Conservation (phyloP, 2,888 invertebrate genomes). For the Serripes groenlandicus region DNA sequence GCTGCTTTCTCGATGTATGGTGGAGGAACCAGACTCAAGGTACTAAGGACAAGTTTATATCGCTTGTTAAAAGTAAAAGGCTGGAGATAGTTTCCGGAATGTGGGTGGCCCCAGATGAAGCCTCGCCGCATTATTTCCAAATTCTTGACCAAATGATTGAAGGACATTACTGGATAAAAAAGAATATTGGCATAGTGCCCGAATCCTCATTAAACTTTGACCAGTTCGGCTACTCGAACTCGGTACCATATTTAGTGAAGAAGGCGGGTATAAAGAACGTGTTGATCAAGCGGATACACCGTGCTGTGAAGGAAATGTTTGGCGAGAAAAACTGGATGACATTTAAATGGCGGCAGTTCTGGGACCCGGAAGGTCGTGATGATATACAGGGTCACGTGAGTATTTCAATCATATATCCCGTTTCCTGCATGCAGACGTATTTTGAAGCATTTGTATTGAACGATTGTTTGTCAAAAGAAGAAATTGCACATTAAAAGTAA, state of each 20-base stretch:
- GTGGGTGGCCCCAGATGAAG: constrained; percentile 84
- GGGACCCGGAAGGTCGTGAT: constrained; percentile 81
- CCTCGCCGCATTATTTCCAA: constrained; percentile 79
- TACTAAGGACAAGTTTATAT: constrained; percentile 57
- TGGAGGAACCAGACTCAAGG: constrained; percentile 72
- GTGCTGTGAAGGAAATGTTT: constrained; percentile 94
- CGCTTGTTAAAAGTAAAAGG: constrained; percentile 73
- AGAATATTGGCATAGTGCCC: constrained; percentile 87
- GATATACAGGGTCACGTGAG: constrained; percentile 88
- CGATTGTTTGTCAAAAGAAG: too few species aligned
- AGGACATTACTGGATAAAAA: constrained; percentile 82
- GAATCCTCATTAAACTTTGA: constrained; percentile 81
- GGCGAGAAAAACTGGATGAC: constrained; percentile 94
- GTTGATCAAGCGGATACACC: constrained; percentile 83
- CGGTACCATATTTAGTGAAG: constrained; percentile 79
- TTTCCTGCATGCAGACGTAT: too few species aligned
- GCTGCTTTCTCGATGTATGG: constrained; percentile 82
- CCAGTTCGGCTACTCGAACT: constrained; percentile 83
- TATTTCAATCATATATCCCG: neutral
- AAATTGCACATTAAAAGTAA: too few species aligned
- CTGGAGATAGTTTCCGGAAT: constrained; percentile 83
- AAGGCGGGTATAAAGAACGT: constrained; percentile 78
- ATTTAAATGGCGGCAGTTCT: constrained; percentile 96
- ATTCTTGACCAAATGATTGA: constrained; percentile 82
- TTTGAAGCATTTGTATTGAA: too few species aligned